Percentiles rank a stretch among this genome's conserved stretches.
These are phyloP conservation scores for Mizuhopecten yessoensis DNA, from an alignment of 1,140 invertebrate genomes.

Conservation along the genomic window DNA sequence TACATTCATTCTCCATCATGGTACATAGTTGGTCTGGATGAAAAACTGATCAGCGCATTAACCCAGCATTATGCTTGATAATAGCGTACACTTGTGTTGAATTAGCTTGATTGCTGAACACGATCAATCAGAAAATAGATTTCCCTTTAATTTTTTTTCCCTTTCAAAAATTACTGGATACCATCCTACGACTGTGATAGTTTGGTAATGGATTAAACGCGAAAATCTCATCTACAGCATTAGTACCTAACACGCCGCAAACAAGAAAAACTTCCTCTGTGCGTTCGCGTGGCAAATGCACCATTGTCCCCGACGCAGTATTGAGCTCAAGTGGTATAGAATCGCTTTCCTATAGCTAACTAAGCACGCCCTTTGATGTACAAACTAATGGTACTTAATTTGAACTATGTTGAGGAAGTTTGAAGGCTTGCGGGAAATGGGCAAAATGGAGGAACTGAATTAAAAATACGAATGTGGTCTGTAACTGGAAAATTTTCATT, in stretches of 20 bases:
- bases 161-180: constrained; percentile 47
- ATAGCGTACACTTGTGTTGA: background rate
- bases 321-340: background rate
- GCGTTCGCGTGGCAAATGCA: constrained; percentile 26
- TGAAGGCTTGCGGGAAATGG: background rate
- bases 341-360: background rate
- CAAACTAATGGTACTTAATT: background rate
- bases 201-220: constrained; percentile 45
- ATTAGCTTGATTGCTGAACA: constrained; percentile 27
- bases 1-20: constrained; percentile 49
- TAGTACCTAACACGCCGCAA: constrained; percentile 42
- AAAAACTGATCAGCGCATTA: constrained; percentile 43
- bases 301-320: background rate
- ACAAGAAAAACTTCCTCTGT: constrained; percentile 36
- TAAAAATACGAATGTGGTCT: constrained; percentile 27
- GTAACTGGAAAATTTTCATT: constrained; percentile 25
- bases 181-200: background rate
- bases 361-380: background rate
- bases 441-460: background rate
- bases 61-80: constrained; percentile 37
- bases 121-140: constrained; percentile 43
- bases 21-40: constrained; percentile 41
- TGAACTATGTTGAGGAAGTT: constrained; percentile 21
- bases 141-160: constrained; percentile 47
- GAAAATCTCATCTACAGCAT: constrained; percentile 48